These are phyloP conservation scores for Rhinatrema bivittatum DNA, from an alignment of 2,797 vertebrate genomes.

Conservation along the genomic window DNA sequence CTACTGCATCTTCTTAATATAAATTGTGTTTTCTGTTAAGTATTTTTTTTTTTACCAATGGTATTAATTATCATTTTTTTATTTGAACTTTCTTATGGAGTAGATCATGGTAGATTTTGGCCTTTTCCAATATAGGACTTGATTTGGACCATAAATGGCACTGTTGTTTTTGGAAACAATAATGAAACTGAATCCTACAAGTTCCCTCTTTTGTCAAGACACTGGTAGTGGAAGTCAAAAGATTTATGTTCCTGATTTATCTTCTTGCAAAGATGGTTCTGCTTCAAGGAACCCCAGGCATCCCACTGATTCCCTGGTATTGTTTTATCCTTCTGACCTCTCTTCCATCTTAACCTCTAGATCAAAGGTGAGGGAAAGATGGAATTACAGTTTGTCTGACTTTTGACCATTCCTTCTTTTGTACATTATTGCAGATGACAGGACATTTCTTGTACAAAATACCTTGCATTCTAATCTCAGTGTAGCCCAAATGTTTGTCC, in stretches of 20 bases:
- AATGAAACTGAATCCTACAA: constrained; percentile 11
- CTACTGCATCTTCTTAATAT: no score
- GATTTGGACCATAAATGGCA: constrained; percentile 5
- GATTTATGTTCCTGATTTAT: constrained; percentile 26
- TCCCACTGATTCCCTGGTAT: constrained; percentile 13
- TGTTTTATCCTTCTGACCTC: constrained; percentile 18
- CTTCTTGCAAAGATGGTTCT: constrained; percentile 15
- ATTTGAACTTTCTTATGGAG: no score
- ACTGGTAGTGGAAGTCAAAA: constrained; percentile 14
- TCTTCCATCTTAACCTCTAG: constrained; percentile 1
- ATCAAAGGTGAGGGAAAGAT: constrained; percentile 24
- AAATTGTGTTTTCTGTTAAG: no score
- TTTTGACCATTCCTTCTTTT: constrained; percentile 18
- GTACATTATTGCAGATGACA: constrained; percentile 20
- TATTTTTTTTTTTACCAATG: no score
- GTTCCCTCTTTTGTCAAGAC: constrained; percentile 8
- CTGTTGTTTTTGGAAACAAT: constrained; percentile 9
- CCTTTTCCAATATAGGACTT: neutral
- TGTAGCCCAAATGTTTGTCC: constrained; percentile 29
- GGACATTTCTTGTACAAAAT: constrained; percentile 10
- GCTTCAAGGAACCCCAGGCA: constrained; percentile 5
- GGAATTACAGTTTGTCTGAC: constrained; percentile 28
- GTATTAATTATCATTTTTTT: no score
- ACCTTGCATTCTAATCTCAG: constrained; percentile 25
- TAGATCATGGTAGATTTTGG: neutral